Conservation (phyloP, 2,888 invertebrate species). For the Mactromeris polynyma region DNA sequence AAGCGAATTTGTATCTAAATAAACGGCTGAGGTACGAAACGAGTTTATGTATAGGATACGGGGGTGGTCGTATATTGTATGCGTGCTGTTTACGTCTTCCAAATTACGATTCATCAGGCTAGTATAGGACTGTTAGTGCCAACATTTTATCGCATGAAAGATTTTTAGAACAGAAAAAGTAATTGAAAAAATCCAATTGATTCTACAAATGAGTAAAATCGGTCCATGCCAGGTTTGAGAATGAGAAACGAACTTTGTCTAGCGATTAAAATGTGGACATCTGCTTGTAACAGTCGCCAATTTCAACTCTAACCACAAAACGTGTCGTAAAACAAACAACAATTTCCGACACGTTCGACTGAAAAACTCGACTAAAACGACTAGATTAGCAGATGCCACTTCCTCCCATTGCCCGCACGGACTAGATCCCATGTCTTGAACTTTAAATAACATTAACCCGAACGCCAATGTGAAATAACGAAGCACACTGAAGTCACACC, state of each 20-base stretch:
- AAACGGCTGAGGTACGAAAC: neutral
- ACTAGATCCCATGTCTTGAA: no score
- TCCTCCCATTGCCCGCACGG: no score
- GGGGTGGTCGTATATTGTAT: neutral
- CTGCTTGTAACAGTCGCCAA: neutral
- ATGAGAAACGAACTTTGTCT: neutral
- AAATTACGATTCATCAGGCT: neutral
- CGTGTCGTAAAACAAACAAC: no score
- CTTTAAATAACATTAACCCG: no score
- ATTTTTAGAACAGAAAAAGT: neutral
- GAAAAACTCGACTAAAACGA: no score
- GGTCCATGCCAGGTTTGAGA: neutral
- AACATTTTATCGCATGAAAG: neutral
- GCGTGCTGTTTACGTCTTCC: neutral
- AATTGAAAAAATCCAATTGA: neutral
- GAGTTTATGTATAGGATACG: neutral
- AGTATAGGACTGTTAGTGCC: neutral
- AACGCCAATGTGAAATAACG: no score
- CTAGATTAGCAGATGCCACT: no score
- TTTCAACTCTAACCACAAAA: no score
- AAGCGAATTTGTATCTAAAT: neutral
- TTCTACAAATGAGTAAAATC: neutral
- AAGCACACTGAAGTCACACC: no score
- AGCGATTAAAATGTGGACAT: neutral
- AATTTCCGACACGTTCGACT: no score